A percentile compares a stretch with the other conserved stretches of the same genome.
These are phyloP conservation scores for Scleropages formosus DNA, from an alignment of 2,797 vertebrate genomes.

Conservation along the genomic window DNA sequence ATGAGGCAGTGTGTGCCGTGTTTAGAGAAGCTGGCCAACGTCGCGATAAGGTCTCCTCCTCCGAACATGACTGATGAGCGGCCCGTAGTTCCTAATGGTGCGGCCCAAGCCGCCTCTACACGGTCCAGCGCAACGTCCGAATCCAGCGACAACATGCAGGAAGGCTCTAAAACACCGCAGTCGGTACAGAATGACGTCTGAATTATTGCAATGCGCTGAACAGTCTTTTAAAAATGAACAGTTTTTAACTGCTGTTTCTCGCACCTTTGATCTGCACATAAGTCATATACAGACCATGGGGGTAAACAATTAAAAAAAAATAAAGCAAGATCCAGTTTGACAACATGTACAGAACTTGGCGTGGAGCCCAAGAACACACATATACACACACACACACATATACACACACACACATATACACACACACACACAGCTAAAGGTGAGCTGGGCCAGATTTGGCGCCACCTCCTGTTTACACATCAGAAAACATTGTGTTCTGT, in stretches of 20 bases:
- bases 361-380: not conserved
- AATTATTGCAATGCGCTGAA: not conserved
- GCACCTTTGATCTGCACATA: constrained; percentile 11
- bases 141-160: not conserved
- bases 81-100: not conserved
- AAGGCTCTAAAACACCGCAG: not conserved
- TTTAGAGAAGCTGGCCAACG: not conserved
- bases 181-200: not conserved
- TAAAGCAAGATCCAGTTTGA: constrained; percentile 10
- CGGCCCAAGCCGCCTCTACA: not conserved
- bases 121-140: not conserved
- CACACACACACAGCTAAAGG: not conserved
- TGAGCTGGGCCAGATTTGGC: constrained; percentile 53
- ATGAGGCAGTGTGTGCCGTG: not conserved
- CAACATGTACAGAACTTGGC: not conserved
- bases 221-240: not conserved
- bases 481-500: constrained; percentile 41
- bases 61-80: not conserved
- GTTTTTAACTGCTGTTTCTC: not conserved
- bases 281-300: not conserved
- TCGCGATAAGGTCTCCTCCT: not conserved
- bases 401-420: too few relatives aligned
- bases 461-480: constrained; percentile 61
- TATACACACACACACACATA: too few relatives aligned
- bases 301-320: not conserved